These are phyloP conservation scores for Polyodon spathula DNA, from an alignment of 2,113 vertebrate genomes.

Conservation along the genomic window DNA sequence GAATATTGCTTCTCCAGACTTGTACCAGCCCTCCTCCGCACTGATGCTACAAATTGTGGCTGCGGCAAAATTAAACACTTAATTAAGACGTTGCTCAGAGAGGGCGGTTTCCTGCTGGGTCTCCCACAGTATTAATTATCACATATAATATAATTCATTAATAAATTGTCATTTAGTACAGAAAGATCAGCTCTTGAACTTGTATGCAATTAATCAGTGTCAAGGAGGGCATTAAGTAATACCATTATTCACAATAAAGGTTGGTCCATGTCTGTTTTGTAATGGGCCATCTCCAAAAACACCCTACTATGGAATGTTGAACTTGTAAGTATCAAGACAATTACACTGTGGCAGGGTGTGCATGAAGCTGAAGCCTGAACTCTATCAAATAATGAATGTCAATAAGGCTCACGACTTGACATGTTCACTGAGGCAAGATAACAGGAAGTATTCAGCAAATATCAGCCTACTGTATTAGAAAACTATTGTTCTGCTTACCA, in stretches of 20 bases:
- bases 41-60: slow-evolving; percentile 16
- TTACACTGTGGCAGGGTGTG: too few species aligned
- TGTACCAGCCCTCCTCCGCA: background rate
- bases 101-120: slow-evolving; percentile 27
- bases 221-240: slow-evolving; percentile 42
- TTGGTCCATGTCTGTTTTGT: slow-evolving; percentile 36
- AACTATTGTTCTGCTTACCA: too few species aligned
- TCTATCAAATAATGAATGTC: too few species aligned
- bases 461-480: too few species aligned
- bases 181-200: slow-evolving; percentile 39
- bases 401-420: too few species aligned
- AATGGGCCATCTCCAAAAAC: slow-evolving; percentile 20
- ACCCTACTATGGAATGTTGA: too few species aligned
- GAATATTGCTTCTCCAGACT: background rate
- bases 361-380: too few species aligned
- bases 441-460: too few species aligned
- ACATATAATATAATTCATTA: slow-evolving; percentile 49
- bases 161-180: slow-evolving; percentile 57
- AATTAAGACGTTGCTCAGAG: slow-evolving; percentile 19
- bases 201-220: slow-evolving; percentile 52
- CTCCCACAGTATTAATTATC: slow-evolving; percentile 55
- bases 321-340: too few species aligned
- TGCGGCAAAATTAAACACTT: slow-evolving; percentile 11
- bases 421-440: too few species aligned
- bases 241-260: slow-evolving; percentile 36